Percentiles rank a stretch among this genome's conserved stretches.
phyloP scores from a whole-genome alignment of 2,113 vertebrate species.

The Globicephala melas region DNA sequence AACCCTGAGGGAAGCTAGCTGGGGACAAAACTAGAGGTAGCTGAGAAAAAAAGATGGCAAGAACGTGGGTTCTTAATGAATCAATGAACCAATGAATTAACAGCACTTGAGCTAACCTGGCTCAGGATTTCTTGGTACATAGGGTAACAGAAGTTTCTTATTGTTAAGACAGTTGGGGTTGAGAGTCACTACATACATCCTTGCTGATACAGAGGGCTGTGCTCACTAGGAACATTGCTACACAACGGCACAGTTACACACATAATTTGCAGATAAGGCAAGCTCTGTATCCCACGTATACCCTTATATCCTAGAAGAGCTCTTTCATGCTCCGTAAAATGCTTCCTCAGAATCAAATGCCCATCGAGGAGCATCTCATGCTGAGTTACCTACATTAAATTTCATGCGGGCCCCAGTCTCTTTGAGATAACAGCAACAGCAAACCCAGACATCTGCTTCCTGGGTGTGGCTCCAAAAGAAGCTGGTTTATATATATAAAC shows the following conservation, averaged over 20 bases:
- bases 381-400: background rate
- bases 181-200: background rate
- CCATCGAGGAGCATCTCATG: background rate
- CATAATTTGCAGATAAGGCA: background rate
- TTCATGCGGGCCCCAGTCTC: background rate
- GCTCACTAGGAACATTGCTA: background rate
- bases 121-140: background rate
- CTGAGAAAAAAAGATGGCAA: background rate
- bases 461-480: constrained; percentile 8
- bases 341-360: background rate
- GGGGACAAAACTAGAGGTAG: background rate
- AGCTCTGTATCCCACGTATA: background rate
- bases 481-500: background rate
- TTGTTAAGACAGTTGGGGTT: background rate
- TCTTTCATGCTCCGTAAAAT: background rate
- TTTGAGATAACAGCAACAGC: background rate
- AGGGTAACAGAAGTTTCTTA: background rate
- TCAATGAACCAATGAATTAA: background rate
- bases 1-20: background rate
- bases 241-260: background rate
- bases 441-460: background rate
- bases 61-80: background rate
- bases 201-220: background rate
- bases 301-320: background rate
- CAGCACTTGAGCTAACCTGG: background rate